These are phyloP conservation scores for Phorcus lineatus DNA, from an alignment of 2,888 invertebrate genomes.

Conservation along the genomic window DNA sequence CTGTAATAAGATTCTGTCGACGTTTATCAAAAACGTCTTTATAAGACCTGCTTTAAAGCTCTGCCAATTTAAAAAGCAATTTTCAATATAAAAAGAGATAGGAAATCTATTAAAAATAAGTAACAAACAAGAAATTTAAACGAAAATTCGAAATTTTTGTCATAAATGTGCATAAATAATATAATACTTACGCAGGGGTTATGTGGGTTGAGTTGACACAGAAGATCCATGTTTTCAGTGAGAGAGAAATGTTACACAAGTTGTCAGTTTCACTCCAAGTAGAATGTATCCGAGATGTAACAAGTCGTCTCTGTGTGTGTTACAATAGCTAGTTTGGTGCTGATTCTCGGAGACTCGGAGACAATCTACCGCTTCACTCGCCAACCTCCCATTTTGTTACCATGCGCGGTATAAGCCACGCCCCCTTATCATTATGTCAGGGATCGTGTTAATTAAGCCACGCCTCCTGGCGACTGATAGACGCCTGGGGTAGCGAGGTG, in stretches of 20 bases:
- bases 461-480: conserved; percentile 5
- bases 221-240: conserved; percentile 7
- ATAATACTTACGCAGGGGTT: conserved; percentile 23
- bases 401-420: conserved; percentile 15
- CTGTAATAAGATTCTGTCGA: too few relatives aligned
- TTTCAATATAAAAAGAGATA: too few relatives aligned
- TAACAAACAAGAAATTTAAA: too few relatives aligned
- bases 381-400: conserved; percentile 7
- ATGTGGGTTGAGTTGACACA: conserved; percentile 11
- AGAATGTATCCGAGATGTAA: not conserved
- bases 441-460: conserved; percentile 8
- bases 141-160: too few relatives aligned
- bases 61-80: too few relatives aligned
- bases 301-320: not conserved
- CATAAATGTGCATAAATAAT: too few relatives aligned
- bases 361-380: not conserved
- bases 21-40: too few relatives aligned
- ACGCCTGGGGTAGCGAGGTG: conserved; percentile 7
- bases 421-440: conserved; percentile 26
- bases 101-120: too few relatives aligned
- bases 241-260: not conserved
- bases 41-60: too few relatives aligned
- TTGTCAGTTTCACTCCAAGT: not conserved
- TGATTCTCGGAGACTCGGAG: not conserved
- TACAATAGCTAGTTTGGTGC: not conserved